Evolutionary conservation across 1,140 invertebrate species (phyloP).

Genomic region (Neoseiulus cucumeris): DNA sequence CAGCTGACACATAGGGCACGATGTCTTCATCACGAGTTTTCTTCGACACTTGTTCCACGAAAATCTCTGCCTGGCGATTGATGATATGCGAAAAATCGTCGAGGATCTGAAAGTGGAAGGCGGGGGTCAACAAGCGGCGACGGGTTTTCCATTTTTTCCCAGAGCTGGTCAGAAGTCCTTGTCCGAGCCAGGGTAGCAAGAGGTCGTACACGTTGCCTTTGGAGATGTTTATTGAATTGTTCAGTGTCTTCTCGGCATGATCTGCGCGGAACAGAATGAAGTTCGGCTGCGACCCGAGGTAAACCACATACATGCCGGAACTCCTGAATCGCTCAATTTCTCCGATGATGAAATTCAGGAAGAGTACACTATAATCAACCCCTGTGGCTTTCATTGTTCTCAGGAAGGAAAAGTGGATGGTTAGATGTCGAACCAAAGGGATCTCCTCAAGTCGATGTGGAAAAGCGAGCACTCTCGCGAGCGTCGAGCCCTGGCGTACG

Average conservation of each 20-base stretch:
- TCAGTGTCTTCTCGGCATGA: slow-evolving; percentile 28
- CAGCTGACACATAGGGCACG: slow-evolving; percentile 50
- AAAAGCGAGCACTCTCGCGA: neutral
- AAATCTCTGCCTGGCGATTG: slow-evolving; percentile 43
- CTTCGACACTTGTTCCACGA: slow-evolving; percentile 39
- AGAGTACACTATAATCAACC: neutral
- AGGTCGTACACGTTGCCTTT: slow-evolving; percentile 44
- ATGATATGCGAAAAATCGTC: slow-evolving; percentile 60
- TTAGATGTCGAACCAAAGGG: neutral
- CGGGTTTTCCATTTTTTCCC: slow-evolving; percentile 52
- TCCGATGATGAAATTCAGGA: neutral
- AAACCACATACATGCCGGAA: neutral
- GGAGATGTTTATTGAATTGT: slow-evolving; percentile 38
- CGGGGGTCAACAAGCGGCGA: slow-evolving; percentile 63
- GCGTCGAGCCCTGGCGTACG: too few species aligned
- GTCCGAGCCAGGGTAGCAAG: slow-evolving; percentile 42
- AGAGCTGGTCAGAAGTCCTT: slow-evolving; percentile 36
- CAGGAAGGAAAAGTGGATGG: neutral
- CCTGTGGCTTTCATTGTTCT: neutral
- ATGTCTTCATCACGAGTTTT: slow-evolving; percentile 46
- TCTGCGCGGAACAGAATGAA: neutral
- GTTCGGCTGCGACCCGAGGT: neutral
- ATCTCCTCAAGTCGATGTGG: neutral
- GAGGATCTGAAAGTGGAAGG: slow-evolving; percentile 68
- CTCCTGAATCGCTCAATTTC: neutral